Evolutionary conservation across 2,797 vertebrate genomes (phyloP).

Genomic region (Xiphophorus birchmanni): DNA sequence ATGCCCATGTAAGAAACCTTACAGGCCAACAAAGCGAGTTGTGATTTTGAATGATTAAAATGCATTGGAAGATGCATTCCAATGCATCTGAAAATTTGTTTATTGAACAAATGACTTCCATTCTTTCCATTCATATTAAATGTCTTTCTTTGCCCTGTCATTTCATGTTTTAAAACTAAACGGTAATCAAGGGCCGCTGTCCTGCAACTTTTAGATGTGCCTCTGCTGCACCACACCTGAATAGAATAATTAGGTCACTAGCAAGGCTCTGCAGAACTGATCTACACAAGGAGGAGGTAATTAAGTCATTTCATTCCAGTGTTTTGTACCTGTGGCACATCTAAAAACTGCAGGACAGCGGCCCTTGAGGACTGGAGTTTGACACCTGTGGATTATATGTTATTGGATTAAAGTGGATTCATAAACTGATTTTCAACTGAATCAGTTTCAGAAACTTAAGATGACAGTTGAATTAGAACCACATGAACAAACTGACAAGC

Average conservation of each 20-base stretch:
- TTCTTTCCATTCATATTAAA: background rate
- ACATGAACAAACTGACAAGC: background rate
- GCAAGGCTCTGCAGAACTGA: too few species aligned
- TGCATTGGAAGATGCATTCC: slow-evolving; percentile 50
- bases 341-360: too few species aligned
- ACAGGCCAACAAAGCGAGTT: slow-evolving; percentile 32
- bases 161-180: background rate
- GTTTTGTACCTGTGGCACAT: too few species aligned
- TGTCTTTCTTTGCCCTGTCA: background rate
- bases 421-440: background rate
- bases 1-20: slow-evolving; percentile 30
- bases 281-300: too few species aligned
- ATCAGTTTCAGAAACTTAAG: background rate
- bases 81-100: slow-evolving; percentile 20
- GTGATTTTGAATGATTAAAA: slow-evolving; percentile 15
- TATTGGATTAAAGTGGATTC: background rate
- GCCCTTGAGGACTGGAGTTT: too few species aligned
- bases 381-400: too few species aligned
- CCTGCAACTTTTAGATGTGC: too few species aligned
- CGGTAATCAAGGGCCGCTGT: too few species aligned
- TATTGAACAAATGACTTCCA: background rate
- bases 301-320: too few species aligned
- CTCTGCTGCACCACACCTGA: too few species aligned
- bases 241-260: too few species aligned
- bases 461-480: background rate